Evolutionary conservation across 2,888 invertebrate genomes (phyloP), one percentile per base, ranked within the genome.

Genomic region (Drosophila sordidapex): DNA sequence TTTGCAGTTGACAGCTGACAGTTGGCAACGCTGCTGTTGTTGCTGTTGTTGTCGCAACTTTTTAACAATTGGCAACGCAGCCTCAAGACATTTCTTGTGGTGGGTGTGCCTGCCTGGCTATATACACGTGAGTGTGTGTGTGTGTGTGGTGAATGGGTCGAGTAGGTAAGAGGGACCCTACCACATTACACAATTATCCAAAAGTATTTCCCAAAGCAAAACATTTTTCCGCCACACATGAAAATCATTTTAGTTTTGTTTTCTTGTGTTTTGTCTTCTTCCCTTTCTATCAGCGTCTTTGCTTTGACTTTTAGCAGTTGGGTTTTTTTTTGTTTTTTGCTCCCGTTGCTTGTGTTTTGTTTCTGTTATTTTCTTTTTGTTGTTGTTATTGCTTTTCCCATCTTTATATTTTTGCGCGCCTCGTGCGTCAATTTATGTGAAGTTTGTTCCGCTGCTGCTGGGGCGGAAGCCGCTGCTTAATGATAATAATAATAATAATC

Each of bases 401-500:
- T 82, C 81, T 77, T 77, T 80, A 75, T 79, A 70, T 69, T 75
- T 84, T 76, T 72, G 71, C 63, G 64, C 57, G 71, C 60, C 77
- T 68, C 77, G 74, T 82, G 85, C 88, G 76, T 82, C 74, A 87
- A 76, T 82, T 82, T 84, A 82, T 84, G 82, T 75, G 68, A 64
- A 62, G 63, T 62, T 74, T 49, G 59, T 74, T 70, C 21, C 43
- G 43, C 57, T 29, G 63, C 60, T 54, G 67, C 46, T 25, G 46
- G 73, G 73, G 74, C 84, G 84, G 84, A 85, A 85, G 82, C 54
- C 74, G 56, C 67, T 70, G 76, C 70, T 69, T 85, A 89, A 85
- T 87, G 76, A 81, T 87, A 73, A 57, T 76, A 71, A 76, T 70
- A 75, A 77, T 74, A 69, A 52, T 64, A 43, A 57, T 53, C 46